Percentiles rank a stretch among this genome's conserved stretches.
phyloP scores from a whole-genome alignment of 1,140 invertebrate species.

The Halotydeus destructor region DNA sequence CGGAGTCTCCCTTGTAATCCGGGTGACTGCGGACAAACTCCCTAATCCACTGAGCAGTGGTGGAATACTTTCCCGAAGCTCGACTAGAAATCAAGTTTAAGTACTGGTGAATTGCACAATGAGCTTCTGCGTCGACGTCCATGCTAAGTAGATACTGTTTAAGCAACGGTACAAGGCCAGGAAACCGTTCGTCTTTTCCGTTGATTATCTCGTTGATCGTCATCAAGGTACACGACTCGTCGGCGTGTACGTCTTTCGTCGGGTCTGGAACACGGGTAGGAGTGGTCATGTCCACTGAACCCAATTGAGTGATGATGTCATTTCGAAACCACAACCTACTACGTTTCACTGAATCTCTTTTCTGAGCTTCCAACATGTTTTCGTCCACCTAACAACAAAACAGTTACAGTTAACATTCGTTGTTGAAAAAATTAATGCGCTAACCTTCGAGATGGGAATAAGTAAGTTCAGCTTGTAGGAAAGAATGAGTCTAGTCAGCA shows the following conservation, averaged over 20 bases:
- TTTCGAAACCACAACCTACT: constrained; percentile 80
- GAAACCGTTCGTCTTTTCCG: constrained; percentile 76
- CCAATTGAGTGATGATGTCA: constrained; percentile 38
- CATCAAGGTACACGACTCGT: constrained; percentile 35
- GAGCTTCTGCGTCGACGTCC: constrained; percentile 87
- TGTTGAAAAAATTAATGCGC: constrained; percentile 8
- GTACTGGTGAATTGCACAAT: constrained; percentile 91
- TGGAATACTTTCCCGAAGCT: constrained; percentile 62
- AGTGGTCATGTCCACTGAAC: constrained; percentile 12
- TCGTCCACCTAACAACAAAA: constrained; percentile 62
- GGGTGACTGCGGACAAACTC: constrained; percentile 71
- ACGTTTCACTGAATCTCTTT: constrained; percentile 54
- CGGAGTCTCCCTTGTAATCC: constrained; percentile 70
- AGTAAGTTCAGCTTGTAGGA: constrained; percentile 90
- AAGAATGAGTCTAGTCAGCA: constrained; percentile 86
- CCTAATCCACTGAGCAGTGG: constrained; percentile 76
- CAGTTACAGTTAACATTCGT: constrained; percentile 3
- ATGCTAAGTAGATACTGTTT: constrained; percentile 75
- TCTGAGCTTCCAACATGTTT: constrained; percentile 88
- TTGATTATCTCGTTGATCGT: constrained; percentile 92
- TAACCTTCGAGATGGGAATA: constrained; percentile 87
- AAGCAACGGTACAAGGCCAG: constrained; percentile 81
- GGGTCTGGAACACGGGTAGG: not conserved
- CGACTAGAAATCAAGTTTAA: constrained; percentile 74
- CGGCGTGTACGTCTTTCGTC: not conserved